phyloP scores from a whole-genome alignment of 2,888 invertebrate genomes.

The Aleiodes alternator region DNA sequence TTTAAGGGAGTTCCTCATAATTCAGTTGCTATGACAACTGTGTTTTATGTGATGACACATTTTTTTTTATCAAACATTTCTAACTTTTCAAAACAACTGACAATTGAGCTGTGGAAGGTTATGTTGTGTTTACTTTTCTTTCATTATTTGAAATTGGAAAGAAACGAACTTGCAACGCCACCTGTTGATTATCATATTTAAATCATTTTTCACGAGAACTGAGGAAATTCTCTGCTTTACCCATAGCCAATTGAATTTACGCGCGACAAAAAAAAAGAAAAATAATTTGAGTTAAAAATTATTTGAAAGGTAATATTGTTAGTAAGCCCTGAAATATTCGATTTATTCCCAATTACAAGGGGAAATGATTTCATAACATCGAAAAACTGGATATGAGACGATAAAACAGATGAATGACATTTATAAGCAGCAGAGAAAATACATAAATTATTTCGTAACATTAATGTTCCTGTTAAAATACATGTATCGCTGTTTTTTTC shows the following conservation, averaged over 20 bases:
- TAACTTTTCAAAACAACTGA: constrained; percentile 19
- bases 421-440: not conserved
- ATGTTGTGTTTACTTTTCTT: not conserved
- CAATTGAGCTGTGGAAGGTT: not conserved
- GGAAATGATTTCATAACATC: too few species aligned
- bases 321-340: too few species aligned
- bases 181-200: constrained; percentile 2
- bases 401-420: not conserved
- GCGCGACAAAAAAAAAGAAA: not conserved
- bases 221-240: not conserved
- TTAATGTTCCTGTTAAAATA: too few species aligned
- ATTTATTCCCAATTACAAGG: too few species aligned
- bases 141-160: not conserved
- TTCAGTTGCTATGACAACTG: constrained; percentile 21
- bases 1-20: not conserved
- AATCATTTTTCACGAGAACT: not conserved
- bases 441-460: too few species aligned
- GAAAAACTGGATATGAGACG: not conserved
- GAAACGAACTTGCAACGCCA: constrained; percentile 14
- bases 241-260: not conserved
- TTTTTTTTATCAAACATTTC: not conserved
- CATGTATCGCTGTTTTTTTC: too few species aligned
- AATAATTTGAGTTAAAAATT: too few species aligned
- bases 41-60: not conserved
- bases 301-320: too few species aligned